Base-by-base conservation (phyloP, 2,113 vertebrate genomes). In the Myotis brandtii region DNA sequence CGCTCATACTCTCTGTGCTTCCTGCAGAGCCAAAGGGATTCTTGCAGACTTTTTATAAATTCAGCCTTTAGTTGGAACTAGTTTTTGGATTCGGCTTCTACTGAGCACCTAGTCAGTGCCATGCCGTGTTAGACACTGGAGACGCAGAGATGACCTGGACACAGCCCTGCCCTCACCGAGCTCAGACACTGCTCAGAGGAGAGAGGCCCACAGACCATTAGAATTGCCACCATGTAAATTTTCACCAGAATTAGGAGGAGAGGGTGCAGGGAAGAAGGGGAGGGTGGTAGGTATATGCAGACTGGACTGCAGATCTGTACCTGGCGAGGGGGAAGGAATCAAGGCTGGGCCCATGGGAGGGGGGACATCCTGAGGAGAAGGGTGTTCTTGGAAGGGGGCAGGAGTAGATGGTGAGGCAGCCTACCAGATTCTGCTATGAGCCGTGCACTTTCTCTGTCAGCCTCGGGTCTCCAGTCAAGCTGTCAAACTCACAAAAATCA, bases 1-100 rank as follows among this genome's bases (percentile, higher is more conserved):
- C 96, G 95, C 96, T 91, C 96, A 94, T 89, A 59, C 88, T 81
- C 84, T 62, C 50, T 52, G 52, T n/a, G 89, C 79, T 95, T 86
- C 96, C 89, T 52, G 67, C 92, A 93, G 69, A 86, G 90, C 75
- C 67, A 73, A 86, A 83, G 92, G 90, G 62, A 90, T 85, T 76
- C 87, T 70, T 43, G 46, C 64, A 17, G 82, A 83, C 67, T 86
- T 64, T 56, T 59, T 50, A 46, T 34, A 34, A 83, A 77, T 62
- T 52, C 34, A 84, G 67, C 34, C 46, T 95, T 95, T 92, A 64
- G 17, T 9, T 80, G 75, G 84, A 93, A 34, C 5, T 7, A 48
- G 76, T 12, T 79, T 94, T 96, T 72, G 6, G 66, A 81, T 87
- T 92, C 34, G 27, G 30, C 46, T 48, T 76, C 80, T 23, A 72